phyloP scores from a whole-genome alignment of 2,113 vertebrate genomes.

The Pachyramphus minor region DNA sequence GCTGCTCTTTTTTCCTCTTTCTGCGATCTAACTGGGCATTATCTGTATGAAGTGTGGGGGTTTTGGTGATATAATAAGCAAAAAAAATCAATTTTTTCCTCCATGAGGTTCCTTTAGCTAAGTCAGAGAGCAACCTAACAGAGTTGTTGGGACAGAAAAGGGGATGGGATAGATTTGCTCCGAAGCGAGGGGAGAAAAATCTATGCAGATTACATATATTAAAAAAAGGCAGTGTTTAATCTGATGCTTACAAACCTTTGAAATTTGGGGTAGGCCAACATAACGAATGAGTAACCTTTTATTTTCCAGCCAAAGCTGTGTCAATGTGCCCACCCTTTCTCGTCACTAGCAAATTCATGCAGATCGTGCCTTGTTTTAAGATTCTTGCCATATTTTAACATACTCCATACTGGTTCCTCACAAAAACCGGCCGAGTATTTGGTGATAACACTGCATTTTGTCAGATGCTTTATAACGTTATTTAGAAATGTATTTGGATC shows the following conservation, averaged over 20 bases:
- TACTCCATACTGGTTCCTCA: background rate
- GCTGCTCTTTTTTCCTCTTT: background rate
- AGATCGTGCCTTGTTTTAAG: background rate
- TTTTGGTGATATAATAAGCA: background rate
- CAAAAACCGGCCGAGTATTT: background rate
- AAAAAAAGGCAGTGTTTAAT: slow-evolving; percentile 69
- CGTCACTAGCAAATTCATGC: background rate
- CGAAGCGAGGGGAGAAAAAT: slow-evolving; percentile 60
- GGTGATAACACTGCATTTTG: background rate
- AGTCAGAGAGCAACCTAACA: slow-evolving; percentile 76
- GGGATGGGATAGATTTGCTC: slow-evolving; percentile 76
- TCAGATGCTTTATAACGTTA: background rate
- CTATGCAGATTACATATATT: slow-evolving; percentile 71
- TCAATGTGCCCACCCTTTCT: background rate
- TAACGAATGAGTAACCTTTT: background rate
- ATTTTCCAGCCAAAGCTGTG: background rate
- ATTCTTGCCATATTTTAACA: background rate
- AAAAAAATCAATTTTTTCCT: background rate
- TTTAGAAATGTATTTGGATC: background rate
- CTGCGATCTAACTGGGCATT: background rate
- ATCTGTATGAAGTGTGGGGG: background rate
- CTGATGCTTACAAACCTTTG: slow-evolving; percentile 72
- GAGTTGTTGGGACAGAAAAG: slow-evolving; percentile 79
- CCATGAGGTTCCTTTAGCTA: slow-evolving; percentile 74
- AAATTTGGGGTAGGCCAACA: slow-evolving; percentile 79